Conservation (phyloP, 2,888 invertebrate species). For the Drosophila basisetae region DNA sequence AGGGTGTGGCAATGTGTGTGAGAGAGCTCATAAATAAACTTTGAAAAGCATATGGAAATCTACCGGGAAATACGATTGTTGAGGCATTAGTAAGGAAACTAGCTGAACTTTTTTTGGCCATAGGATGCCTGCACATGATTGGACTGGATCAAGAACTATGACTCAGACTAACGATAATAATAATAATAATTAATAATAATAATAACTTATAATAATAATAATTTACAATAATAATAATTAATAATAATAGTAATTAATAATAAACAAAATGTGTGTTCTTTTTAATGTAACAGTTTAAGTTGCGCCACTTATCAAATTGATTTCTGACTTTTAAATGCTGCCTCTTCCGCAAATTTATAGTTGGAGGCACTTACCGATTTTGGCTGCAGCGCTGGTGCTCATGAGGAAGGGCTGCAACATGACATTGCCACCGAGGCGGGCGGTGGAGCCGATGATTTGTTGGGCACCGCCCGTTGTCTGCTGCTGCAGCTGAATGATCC, state of each 20-base stretch:
- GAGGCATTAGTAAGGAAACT: background rate
- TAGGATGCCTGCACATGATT: background rate
- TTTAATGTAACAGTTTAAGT: background rate
- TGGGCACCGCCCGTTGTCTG: conserved; percentile 81
- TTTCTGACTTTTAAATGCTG: background rate
- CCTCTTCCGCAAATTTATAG: background rate
- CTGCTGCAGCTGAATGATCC: conserved; percentile 85
- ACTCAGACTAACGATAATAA: background rate
- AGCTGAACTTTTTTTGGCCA: background rate
- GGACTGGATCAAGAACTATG: background rate
- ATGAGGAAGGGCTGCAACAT: conserved; percentile 85
- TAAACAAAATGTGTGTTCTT: background rate
- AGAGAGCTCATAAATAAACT: background rate
- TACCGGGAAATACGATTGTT: too few relatives aligned
- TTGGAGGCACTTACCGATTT: conserved; percentile 77
- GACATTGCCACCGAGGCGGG: conserved; percentile 83
- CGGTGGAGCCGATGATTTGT: conserved; percentile 82
- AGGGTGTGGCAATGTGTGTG: background rate
- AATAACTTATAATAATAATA: background rate
- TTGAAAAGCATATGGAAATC: background rate
- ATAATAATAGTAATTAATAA: background rate
- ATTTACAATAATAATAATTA: background rate
- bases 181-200: background rate
- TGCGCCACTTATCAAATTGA: background rate
- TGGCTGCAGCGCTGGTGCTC: conserved; percentile 79